Base-by-base conservation (phyloP, 2,888 invertebrate genomes). In the Campoplex capitator region DNA sequence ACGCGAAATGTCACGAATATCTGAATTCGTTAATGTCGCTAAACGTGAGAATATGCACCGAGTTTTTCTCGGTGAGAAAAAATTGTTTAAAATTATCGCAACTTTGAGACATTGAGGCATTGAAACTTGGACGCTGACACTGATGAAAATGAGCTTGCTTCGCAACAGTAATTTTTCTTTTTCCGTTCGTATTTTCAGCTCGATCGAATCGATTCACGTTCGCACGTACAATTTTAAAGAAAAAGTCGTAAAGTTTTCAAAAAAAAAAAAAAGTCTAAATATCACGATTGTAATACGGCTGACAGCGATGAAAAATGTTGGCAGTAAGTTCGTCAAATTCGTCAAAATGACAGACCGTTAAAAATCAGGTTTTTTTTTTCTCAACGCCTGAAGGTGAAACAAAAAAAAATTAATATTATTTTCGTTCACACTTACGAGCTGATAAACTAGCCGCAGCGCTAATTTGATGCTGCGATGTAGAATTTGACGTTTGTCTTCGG, bases 391-490 rank as follows among this genome's bases (percentile, higher is more conserved):
- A 13, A 11, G 11, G 13, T 8, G 9, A 42, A 42, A 42, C 3
- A 42, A 45, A n/a, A 7, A 1, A 51, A 51, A 51, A 51, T 18
- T 7, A 51, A 51, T 51, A 7, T 18, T 16, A 65, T 70, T 45
- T 45, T 38, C 38, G 35, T 3, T 62, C 23, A 23, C 18, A 96
- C 97, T 97, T 95, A 97, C 97, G 96, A 94, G 97, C 97, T 91
- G 97, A 95, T 89, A 97, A 95, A 89, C 96, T 96, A 86, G 97
- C 96, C 84, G 97, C 96, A 68, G 97, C 97, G 85, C 96, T 96
- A 74, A 96, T 94, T 92, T 96, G 96, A 83, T 92, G 91, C 74
- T 91, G 92, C 13, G 90, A 78, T 1, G 90, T 68, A 11, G 91
- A 67, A 35, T 91, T 92, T 0, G 87, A 82, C 1, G 81, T 77